Evolutionary conservation across 2,113 vertebrate genomes (phyloP), one percentile per base, ranked within the genome.

Genomic region (Anoura caudifer): DNA sequence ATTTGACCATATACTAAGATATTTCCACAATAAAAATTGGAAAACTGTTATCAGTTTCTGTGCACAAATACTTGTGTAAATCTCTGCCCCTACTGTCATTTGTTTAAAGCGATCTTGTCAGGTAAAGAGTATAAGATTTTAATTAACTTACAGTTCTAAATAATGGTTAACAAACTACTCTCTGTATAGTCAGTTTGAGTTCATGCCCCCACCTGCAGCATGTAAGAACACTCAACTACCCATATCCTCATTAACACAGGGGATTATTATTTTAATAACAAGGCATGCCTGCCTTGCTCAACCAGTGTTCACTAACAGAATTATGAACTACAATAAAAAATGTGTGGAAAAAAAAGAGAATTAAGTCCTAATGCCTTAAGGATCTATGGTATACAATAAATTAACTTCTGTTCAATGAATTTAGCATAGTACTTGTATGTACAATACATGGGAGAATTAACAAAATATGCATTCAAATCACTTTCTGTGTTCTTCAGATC

Each of bases 231-330:
- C 1, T 81, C 82, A 82, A 67, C n/a, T 63, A 67, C 36, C n/a
- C 79, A 69, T 47, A 75, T 33, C 65, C 20, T 85, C 59, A 61
- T 90, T 69, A 93, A 79, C 33, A 90, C 7, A 0, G 4, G 41
- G 43, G 43, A 92, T 96, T 90, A 90, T 45, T 81, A 83, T 83
- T 91, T 94, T 94, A 83, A 90, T 87, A 92, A 84, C 22, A 92
- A 87, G 33, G 15, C 80, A 84, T 10, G 19, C 47, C 38, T 77
- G 69, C 45, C 87, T 83, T 83, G 80, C 50, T 94, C 79, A 96
- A 31, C 28, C 28, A 87, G 80, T 31, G n/a, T 87, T 91, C 83
- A 52, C 75, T 28, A 88, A 73, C 70, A 91, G 87, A 94, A 83
- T 89, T 89, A 82, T 56, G 20, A 56, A 22, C 20, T 22, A 56